Percentiles rank a stretch among this genome's conserved stretches.
These are phyloP conservation scores for Anguilla obscura DNA, from an alignment of 2,797 vertebrate genomes.

Conservation along the genomic window DNA sequence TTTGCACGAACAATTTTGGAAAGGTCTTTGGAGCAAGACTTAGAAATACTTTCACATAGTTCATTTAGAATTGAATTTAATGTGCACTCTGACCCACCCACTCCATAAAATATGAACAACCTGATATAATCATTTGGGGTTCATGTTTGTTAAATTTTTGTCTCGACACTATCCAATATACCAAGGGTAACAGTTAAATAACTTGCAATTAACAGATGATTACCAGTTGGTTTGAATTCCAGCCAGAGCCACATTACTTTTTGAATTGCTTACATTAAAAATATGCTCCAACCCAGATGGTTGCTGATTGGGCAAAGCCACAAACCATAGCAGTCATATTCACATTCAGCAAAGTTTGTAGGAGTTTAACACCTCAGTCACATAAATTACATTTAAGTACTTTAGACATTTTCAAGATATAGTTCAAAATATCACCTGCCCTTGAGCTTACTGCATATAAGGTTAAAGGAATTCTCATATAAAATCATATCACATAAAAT, in stretches of 20 bases:
- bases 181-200: constrained; percentile 25
- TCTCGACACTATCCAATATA: constrained; percentile 16
- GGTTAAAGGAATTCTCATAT: too few species aligned
- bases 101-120: constrained; percentile 25
- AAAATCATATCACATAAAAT: too few species aligned
- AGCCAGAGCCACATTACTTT: background rate
- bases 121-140: constrained; percentile 18
- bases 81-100: constrained; percentile 16
- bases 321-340: background rate
- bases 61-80: background rate
- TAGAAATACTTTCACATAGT: background rate
- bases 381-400: background rate
- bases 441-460: background rate
- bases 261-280: background rate
- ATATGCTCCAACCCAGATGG: background rate
- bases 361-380: background rate
- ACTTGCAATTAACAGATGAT: constrained; percentile 19
- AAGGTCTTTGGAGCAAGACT: background rate
- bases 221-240: constrained; percentile 7
- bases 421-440: background rate
- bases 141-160: constrained; percentile 14
- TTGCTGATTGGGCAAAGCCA: background rate
- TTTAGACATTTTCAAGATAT: background rate
- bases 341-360: background rate
- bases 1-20: constrained; percentile 9